Base-by-base conservation (phyloP, 1,140 invertebrate genomes). In the Hyposmocoma kahamanoa region DNA sequence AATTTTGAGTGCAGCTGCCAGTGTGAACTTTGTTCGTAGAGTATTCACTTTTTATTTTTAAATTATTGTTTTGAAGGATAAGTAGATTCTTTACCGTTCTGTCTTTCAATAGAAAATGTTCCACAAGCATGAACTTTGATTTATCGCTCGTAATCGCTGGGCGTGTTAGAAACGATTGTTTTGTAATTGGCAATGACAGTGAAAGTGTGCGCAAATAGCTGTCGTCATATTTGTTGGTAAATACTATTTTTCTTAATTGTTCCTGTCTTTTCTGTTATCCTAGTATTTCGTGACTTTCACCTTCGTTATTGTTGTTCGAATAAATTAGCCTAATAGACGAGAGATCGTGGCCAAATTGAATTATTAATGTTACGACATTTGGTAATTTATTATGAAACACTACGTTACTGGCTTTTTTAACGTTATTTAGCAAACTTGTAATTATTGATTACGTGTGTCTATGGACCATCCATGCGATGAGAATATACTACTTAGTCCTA, bases 21-120 rank as follows among this genome's bases (percentile, higher is more conserved):
- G 62, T 59, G 54, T 75, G 72, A 75, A 76, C 74, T 77, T 78
- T 77, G 70, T 59, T 48, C 58, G 57, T 62, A 66, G 71, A 67
- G 62, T 64, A 59, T 59, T 56, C 67, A 53, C 52, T 61, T 64
- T 60, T 50, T 55, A 62, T 59, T 57, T 61, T 45, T 43, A 43
- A 49, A 50, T 22, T 47, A 47, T 48, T n/a, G n/a, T n/a, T n/a
- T n/a, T n/a, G n/a, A n/a, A n/a, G n/a, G n/a, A n/a, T n/a, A n/a
- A n/a, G n/a, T n/a, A n/a, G n/a, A n/a, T n/a, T n/a, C n/a, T 50
- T 43, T 43, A 18, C 26, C 21, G n/a, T 50, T 20, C 41, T 32
- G 21, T 30, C 49, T 43, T 19, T 26, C 47, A 22, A 36, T 36
- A 17, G 32, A 17, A 36, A 36, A 36, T 8, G 32, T 1, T 10